These are phyloP conservation scores for Xestoiulus laeticollis DNA, from an alignment of 2,888 invertebrate species.

Conservation along the genomic window DNA sequence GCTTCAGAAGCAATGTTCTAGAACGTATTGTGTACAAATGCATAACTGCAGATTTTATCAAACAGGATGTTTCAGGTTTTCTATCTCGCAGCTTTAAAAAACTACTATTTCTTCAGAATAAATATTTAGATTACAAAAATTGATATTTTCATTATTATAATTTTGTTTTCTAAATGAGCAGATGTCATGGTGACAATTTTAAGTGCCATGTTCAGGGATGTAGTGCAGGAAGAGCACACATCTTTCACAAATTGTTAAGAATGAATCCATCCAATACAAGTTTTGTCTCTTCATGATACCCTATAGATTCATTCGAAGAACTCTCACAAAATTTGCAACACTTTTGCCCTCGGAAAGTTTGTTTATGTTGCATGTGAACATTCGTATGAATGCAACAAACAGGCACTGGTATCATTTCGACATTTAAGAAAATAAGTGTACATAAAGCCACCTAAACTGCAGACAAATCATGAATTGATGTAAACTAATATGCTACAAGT, in stretches of 20 bases:
- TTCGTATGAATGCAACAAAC: neutral
- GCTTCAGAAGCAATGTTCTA: neutral
- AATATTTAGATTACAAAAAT: neutral
- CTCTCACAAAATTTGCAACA: no score
- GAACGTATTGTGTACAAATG: neutral
- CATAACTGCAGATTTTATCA: neutral
- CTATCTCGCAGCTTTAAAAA: no score
- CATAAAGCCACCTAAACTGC: neutral
- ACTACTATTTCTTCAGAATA: neutral
- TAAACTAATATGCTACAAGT: neutral
- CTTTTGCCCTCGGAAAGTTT: no score
- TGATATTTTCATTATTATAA: neutral
- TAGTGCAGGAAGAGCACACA: no score
- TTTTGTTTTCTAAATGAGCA: neutral
- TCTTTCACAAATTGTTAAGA: no score
- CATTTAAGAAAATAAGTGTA: neutral
- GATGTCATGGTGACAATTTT: neutral
- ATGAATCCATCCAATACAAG: no score
- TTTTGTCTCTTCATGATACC: no score
- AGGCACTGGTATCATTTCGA: slow-evolving; percentile 7
- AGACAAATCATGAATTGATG: neutral
- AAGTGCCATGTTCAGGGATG: no score
- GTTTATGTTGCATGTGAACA: neutral
- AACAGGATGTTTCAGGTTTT: neutral
- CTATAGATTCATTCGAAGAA: no score